Base-by-base conservation (phyloP, 2,888 invertebrate species). In the Erebia palarica region DNA sequence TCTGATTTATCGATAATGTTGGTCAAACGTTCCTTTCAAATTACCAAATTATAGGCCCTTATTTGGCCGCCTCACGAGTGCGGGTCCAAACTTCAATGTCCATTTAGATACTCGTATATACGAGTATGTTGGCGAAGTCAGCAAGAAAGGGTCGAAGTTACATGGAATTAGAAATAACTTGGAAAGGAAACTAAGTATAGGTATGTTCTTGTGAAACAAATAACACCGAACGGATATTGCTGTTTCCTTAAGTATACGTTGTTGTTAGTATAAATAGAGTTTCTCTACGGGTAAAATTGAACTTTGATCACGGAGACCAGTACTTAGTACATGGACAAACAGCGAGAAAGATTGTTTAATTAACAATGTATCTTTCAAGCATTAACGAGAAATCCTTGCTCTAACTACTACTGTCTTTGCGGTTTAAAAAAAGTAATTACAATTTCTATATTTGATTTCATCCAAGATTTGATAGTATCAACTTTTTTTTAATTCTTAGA, bases 1-100 rank as follows among this genome's bases (percentile, higher is more conserved):
- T 69, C 75, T 70, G 75, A 74, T 75, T 75, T 75, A 74, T 75
- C 68, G 70, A 73, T 71, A 68, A 72, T 71, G 69, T 73, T 73
- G 71, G 69, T 66, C 68, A 55, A 69, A 70, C 68, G 68, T 74
- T 70, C 65, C 21, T 74, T 68, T 67, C 69, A 70, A 70, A 74
- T 75, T 73, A 74, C 69, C 69, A 70, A 70, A 74, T 75, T 73
- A 74, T 74, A 73, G 70, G 61, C 70, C 68, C 70, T 68, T 72
- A 66, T 72, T 65, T 65, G 68, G 65, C 51, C 65, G 57, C 60
- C 57, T 58, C 60, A 61, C 59, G 65, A 74, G 65, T 68, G 14
- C 68, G 68, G 53, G 49, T 16, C 58, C 61, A 58, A 55, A 58
- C 55, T 66, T 68, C 61, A 68, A 55, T 55, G 57, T 59, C 70